A percentile compares a stretch with the other conserved stretches of the same genome.
Evolutionary conservation across 2,113 vertebrate genomes (phyloP).

Genomic region (Spermophilus dauricus): DNA sequence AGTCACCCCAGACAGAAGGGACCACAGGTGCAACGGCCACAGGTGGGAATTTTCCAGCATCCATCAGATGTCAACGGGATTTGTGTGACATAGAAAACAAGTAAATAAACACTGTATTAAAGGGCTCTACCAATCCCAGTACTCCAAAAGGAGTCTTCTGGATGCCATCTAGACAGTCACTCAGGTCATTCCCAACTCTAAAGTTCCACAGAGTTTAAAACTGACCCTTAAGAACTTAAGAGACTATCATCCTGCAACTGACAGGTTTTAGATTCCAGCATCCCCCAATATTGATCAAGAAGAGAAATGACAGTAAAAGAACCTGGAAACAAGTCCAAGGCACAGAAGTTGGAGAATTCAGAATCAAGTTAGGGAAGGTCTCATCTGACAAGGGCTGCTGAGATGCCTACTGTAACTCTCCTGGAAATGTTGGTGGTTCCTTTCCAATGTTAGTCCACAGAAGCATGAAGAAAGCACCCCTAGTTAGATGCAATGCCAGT

Average conservation of each 20-base stretch:
- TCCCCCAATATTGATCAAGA: neutral
- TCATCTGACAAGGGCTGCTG: neutral
- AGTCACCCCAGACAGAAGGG: neutral
- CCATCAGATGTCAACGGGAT: neutral
- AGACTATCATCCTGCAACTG: neutral
- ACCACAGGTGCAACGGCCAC: neutral
- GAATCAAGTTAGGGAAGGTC: neutral
- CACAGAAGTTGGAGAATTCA: neutral
- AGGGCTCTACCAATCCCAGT: neutral
- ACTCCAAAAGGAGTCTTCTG: neutral
- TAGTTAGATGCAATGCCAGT: neutral
- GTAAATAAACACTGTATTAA: neutral
- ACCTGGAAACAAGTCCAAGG: neutral
- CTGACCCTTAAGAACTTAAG: neutral
- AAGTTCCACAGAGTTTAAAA: neutral
- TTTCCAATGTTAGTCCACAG: neutral
- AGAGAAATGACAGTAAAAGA: neutral
- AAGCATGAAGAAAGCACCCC: slow-evolving; percentile 15
- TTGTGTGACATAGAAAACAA: slow-evolving; percentile 18
- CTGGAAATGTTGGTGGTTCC: neutral
- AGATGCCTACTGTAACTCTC: neutral
- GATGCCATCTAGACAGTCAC: neutral
- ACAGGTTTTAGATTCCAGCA: neutral
- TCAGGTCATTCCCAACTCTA: neutral
- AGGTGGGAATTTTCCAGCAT: neutral